These are phyloP conservation scores for Timema cristinae DNA, from an alignment of 2,888 invertebrate genomes.

Conservation along the genomic window DNA sequence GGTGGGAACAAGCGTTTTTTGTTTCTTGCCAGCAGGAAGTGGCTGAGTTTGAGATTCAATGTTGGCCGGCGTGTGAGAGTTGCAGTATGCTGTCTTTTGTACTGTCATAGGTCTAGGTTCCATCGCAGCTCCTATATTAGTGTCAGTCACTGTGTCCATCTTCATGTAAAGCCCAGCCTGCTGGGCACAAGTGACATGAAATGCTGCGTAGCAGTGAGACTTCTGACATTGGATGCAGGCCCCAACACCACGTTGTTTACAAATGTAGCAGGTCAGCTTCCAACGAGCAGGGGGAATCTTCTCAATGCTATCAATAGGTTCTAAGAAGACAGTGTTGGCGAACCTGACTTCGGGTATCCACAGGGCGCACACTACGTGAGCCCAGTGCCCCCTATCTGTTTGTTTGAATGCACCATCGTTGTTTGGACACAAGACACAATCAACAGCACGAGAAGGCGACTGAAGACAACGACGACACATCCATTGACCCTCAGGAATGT, in stretches of 20 bases:
- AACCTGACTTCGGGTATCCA: slow-evolving; percentile 99
- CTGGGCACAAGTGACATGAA: slow-evolving; percentile 99
- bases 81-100: slow-evolving; percentile 94
- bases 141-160: slow-evolving; percentile 69
- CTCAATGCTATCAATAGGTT: slow-evolving; percentile 96
- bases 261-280: slow-evolving; percentile 95
- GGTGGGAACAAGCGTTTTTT: slow-evolving; percentile 11
- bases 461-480: slow-evolving; percentile 92
- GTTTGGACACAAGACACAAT: slow-evolving; percentile 96
- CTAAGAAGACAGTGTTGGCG: slow-evolving; percentile 94
- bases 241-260: slow-evolving; percentile 87
- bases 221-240: slow-evolving; percentile 99
- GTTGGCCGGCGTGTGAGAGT: slow-evolving; percentile 81
- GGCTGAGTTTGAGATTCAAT: slow-evolving; percentile 54
- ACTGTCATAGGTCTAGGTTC: slow-evolving; percentile 67
- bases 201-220: slow-evolving; percentile 93
- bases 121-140: slow-evolving; percentile 24
- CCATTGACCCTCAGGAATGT: slow-evolving; percentile 98
- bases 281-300: slow-evolving; percentile 94
- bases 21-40: slow-evolving; percentile 28
- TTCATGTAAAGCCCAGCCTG: slow-evolving; percentile 93
- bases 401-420: slow-evolving; percentile 98
- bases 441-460: slow-evolving; percentile 92
- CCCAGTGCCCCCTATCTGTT: slow-evolving; percentile 93
- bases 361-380: slow-evolving; percentile 96